A percentile compares a stretch with the other conserved stretches of the same genome.
Evolutionary conservation across 2,888 invertebrate species (phyloP).

Genomic region (Cerastis leucographa): DNA sequence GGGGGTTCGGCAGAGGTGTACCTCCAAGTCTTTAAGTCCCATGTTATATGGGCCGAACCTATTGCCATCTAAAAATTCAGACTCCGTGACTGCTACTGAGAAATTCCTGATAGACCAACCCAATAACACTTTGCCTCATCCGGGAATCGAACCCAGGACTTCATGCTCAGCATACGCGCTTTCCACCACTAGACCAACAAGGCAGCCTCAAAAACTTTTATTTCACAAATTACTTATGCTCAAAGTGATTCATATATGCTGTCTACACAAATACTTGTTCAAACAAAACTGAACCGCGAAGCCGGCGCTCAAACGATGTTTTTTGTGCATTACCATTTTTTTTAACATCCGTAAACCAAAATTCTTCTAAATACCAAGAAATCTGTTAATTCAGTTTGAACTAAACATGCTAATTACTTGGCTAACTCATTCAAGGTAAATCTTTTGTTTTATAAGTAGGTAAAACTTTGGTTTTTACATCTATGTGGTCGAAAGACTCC

Average conservation of each 20-base stretch:
- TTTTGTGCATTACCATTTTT: background rate
- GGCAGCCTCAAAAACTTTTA: no score
- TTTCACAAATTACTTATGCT: background rate
- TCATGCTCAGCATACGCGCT: no score
- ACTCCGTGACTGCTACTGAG: no score
- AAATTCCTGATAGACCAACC: no score
- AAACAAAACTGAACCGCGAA: background rate
- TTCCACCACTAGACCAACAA: no score
- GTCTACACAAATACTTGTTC: background rate
- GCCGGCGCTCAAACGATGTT: background rate
- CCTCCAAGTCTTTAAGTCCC: no score
- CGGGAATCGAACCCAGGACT: no score
- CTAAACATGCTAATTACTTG: slow-evolving; percentile 38
- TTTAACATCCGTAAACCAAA: background rate
- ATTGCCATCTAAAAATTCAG: no score
- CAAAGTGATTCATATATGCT: background rate
- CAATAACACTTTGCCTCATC: no score
- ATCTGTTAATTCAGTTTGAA: slow-evolving; percentile 43
- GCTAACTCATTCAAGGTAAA: slow-evolving; percentile 57
- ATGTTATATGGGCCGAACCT: no score
- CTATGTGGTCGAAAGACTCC: background rate
- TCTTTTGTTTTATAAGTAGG: slow-evolving; percentile 40
- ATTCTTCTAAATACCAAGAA: slow-evolving; percentile 35
- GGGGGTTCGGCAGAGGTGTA: no score
- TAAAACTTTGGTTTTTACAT: slow-evolving; percentile 26